These are phyloP conservation scores for Acrocyrtus sp. DNA, from an alignment of 2,888 invertebrate species.

Conservation along the genomic window DNA sequence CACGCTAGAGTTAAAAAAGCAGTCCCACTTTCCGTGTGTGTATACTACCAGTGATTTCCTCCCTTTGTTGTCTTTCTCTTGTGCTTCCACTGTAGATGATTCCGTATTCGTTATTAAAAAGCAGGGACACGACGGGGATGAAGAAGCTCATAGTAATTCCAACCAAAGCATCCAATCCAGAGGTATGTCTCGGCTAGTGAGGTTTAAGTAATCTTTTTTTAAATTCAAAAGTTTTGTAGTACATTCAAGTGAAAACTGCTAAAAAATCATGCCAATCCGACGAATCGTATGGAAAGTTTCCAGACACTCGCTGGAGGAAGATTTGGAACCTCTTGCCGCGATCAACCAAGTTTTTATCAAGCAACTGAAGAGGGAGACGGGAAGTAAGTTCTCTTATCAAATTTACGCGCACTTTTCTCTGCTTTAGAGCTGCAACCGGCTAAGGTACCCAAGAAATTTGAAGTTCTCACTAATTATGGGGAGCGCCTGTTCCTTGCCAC, in stretches of 20 bases:
- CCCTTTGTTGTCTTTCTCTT: conserved; percentile 16
- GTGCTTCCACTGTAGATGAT: conserved; percentile 28
- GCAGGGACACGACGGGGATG: conserved; percentile 34
- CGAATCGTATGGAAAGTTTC: conserved; percentile 22
- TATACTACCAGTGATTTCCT: conserved; percentile 9
- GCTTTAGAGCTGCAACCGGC: conserved; percentile 43
- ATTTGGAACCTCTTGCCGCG: conserved; percentile 37
- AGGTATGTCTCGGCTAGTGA: conserved; percentile 25
- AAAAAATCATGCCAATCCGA: neutral
- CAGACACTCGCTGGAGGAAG: conserved; percentile 42
- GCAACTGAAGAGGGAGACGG: conserved; percentile 41
- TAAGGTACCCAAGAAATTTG: conserved; percentile 66
- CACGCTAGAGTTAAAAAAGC: neutral
- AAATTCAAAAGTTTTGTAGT: no score
- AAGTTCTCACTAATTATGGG: conserved; percentile 65
- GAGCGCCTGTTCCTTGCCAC: conserved; percentile 64
- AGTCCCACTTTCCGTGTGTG: neutral
- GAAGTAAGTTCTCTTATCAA: conserved; percentile 27
- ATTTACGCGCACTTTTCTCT: neutral
- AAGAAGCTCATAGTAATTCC: conserved; percentile 18
- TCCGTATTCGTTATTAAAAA: conserved; percentile 52
- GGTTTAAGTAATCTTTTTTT: no score
- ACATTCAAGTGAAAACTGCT: neutral
- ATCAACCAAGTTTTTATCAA: conserved; percentile 52
- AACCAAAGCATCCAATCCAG: conserved; percentile 35